A percentile compares a stretch with the other conserved stretches of the same genome.
Evolutionary conservation across 2,888 invertebrate species (phyloP).

Genomic region (Mythimna lalbum): DNA sequence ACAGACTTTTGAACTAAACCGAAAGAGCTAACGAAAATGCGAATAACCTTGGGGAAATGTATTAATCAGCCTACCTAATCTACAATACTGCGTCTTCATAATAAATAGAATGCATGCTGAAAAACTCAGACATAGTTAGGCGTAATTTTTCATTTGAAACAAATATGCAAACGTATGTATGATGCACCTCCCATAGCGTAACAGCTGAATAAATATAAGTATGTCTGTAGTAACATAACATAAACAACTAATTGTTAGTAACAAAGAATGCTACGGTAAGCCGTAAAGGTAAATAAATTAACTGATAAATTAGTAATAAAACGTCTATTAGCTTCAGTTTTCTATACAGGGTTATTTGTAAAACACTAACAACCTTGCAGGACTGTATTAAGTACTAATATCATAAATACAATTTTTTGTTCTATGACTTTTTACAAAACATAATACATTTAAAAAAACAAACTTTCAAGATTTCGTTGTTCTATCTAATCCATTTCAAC

Average conservation of each 20-base stretch:
- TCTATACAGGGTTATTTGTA: too few species aligned
- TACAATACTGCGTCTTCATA: background rate
- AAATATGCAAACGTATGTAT: background rate
- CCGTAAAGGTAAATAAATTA: slow-evolving; percentile 31
- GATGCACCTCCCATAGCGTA: background rate
- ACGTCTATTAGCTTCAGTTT: background rate
- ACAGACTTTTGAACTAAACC: background rate
- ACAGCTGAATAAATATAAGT: slow-evolving; percentile 48
- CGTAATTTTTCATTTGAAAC: background rate
- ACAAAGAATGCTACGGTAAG: slow-evolving; percentile 23
- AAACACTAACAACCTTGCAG: too few species aligned
- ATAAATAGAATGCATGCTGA: slow-evolving; percentile 4
- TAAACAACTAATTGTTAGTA: slow-evolving; percentile 27
- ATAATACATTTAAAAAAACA: too few species aligned
- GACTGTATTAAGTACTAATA: too few species aligned
- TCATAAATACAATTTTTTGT: too few species aligned
- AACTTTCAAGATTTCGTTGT: too few species aligned
- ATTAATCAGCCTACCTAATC: background rate
- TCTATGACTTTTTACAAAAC: too few species aligned
- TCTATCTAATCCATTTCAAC: too few species aligned
- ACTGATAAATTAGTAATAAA: slow-evolving; percentile 15
- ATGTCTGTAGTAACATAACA: background rate
- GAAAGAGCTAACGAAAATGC: background rate
- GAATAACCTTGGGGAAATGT: background rate
- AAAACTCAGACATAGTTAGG: slow-evolving; percentile 8